A percentile compares a stretch with the other conserved stretches of the same genome.
phyloP scores from a whole-genome alignment of 1,140 invertebrate species.

The Drosophila tropicalis region DNA sequence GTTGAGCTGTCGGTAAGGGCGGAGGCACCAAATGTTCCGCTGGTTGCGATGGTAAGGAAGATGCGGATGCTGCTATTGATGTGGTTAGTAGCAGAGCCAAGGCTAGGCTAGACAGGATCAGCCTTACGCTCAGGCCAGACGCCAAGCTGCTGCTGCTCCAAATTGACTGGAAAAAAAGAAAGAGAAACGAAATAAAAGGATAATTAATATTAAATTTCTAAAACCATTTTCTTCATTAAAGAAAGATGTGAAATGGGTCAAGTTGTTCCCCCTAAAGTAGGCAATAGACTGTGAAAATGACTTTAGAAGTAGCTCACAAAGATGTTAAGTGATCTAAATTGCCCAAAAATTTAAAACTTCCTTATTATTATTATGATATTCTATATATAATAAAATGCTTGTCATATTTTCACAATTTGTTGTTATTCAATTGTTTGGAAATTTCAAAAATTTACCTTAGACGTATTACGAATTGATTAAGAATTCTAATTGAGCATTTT shows the following conservation, averaged over 20 bases:
- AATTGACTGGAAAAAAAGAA: constrained; percentile 17
- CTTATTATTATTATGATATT: no score
- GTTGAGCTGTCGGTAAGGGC: constrained; percentile 53
- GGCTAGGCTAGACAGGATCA: constrained; percentile 16
- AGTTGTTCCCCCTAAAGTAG: no score
- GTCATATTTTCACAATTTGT: no score
- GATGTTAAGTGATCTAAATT: no score
- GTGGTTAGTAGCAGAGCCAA: constrained; percentile 37
- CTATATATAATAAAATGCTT: no score
- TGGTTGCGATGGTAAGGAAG: constrained; percentile 51
- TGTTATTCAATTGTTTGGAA: background rate
- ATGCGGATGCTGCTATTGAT: background rate
- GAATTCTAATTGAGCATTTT: constrained; percentile 14
- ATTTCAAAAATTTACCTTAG: background rate
- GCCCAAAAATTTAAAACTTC: no score
- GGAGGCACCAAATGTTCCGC: constrained; percentile 75
- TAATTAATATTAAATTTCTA: no score
- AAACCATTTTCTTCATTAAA: no score
- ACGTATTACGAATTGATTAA: constrained; percentile 21
- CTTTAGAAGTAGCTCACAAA: no score
- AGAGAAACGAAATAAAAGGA: background rate
- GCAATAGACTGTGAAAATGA: no score
- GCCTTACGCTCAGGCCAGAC: background rate
- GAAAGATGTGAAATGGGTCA: no score
- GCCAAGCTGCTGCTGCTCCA: constrained; percentile 38